Evolutionary conservation across 2,113 vertebrate genomes (phyloP), one percentile per base, ranked within the genome.

Genomic region (Isurus oxyrinchus): DNA sequence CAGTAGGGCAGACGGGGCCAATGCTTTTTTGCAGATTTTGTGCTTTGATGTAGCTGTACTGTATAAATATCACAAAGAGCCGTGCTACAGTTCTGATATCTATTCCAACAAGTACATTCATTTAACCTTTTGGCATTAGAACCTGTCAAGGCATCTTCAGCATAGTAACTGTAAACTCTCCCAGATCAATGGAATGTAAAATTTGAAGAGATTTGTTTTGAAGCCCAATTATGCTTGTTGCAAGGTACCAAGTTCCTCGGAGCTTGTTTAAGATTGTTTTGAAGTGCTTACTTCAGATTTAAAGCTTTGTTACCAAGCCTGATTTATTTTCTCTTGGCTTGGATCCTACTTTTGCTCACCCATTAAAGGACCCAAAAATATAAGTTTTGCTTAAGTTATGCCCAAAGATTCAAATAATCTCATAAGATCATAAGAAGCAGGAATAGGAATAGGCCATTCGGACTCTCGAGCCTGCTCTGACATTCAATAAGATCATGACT

Each of bases 41-140:
- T 40, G 40, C 63, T 95, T 95, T 95, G 21, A 95, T 95, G 40
- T 69, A 95, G 44, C 40, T 66, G 3, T 67, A 23, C 19, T 67
- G 2, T 72, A 95, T 72, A 95, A 95, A 95, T 94, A 94, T 53
- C 72, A 95, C 69, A 95, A 95, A 72, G 49, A 72, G 25, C 94
- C 10, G 13, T 55, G 44, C 13, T 2, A 72, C 94, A 53, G 23
- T 10, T 53, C 63, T 72, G 63, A 69, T 44, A 72, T 95, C 25
- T 53, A 66, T 95, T 95, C 63, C 66, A 69, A 95, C 63, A 95
- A 95, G 66, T 53, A 95, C 67, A 95, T 49, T 95, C 66, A 95
- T 49, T 66, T 49, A 44, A 94, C 2, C 19, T 53, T 69, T 94
- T 94, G 61, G 59, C 35, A 10, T 40, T 44, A 6, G n/a, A 61